phyloP scores from a whole-genome alignment of 2,113 vertebrate genomes.

The Passer domesticus region DNA sequence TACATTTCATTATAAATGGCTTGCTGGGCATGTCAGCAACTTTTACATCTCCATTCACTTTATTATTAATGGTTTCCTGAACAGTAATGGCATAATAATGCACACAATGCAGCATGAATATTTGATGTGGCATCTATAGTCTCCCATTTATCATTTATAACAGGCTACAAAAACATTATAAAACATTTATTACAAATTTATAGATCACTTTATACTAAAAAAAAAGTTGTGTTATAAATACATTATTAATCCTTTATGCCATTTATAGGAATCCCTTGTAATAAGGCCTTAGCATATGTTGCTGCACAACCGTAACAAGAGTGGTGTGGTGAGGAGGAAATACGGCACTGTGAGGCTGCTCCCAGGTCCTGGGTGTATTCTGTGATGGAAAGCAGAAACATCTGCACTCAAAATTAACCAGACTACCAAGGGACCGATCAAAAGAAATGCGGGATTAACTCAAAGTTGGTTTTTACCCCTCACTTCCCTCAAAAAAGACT shows the following conservation, averaged over 20 bases:
- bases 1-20: slow-evolving; percentile 76
- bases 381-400: neutral
- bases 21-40: slow-evolving; percentile 67
- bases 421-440: neutral
- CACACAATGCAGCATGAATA: slow-evolving; percentile 77
- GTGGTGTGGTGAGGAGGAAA: neutral
- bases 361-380: neutral
- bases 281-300: slow-evolving; percentile 56
- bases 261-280: slow-evolving; percentile 72
- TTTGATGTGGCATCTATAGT: slow-evolving; percentile 78
- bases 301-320: neutral
- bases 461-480: neutral
- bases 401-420: slow-evolving; percentile 39
- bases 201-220: slow-evolving; percentile 77
- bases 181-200: slow-evolving; percentile 83
- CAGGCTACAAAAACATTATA: slow-evolving; percentile 84
- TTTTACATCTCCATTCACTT: slow-evolving; percentile 73
- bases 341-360: neutral
- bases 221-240: slow-evolving; percentile 78
- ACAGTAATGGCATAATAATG: slow-evolving; percentile 67
- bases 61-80: slow-evolving; percentile 80
- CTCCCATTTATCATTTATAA: slow-evolving; percentile 83
- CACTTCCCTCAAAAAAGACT: neutral
- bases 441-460: neutral
- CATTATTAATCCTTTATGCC: slow-evolving; percentile 78